Base-by-base conservation (phyloP, 2,888 invertebrate species). In the Opisthograptis luteolata region DNA sequence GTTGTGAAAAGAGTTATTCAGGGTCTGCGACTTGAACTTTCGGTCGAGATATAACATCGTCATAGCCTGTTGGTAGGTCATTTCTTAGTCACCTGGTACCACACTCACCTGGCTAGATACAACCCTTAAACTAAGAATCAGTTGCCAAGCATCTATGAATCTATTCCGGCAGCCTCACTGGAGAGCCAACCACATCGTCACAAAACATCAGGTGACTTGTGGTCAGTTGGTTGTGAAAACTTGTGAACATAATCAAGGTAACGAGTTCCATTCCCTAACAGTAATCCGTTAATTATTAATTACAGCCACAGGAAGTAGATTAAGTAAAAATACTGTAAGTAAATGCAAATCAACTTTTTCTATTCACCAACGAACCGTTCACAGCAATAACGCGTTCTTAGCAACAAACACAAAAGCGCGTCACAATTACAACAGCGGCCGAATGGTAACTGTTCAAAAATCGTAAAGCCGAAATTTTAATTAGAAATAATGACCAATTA, bases 401-500 rank as follows among this genome's bases (percentile, higher is more conserved):
- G 47, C 47, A 40, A 47, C 47, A 34, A 25, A 48, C 34, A 32
- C 14, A 44, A 44, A 36, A 40, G 28, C 32, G 22, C 32, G 34
- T 49, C 24, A 40, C 46, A 12, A 40, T 47, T 41, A 41, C 40
- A 24, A 51, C 43, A 54, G 46, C 43, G 53, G 46, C 55, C 52
- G 41, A 44, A 62, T 37, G 64, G 63, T 62, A 66, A 66, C 62
- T 54, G 57, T 61, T 56, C 52, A 58, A 66, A 68, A 70, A 70
- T 67, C 68, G 68, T 66, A 68, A 62, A 62, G 61, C 63, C 66
- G 59, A 70, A 73, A 71, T 68, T 70, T 71, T 75, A 75, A 75
- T 75, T 75, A 73, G 66, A 73, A 71, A 73, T 68, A 73, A 73
- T 70, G 74, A 71, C 74, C 74, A 75, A 75, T 75, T 75, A 75